Percentiles rank a stretch among this genome's conserved stretches.
phyloP scores from a whole-genome alignment of 2,113 vertebrate genomes.

The Ptilonorhynchus violaceus region DNA sequence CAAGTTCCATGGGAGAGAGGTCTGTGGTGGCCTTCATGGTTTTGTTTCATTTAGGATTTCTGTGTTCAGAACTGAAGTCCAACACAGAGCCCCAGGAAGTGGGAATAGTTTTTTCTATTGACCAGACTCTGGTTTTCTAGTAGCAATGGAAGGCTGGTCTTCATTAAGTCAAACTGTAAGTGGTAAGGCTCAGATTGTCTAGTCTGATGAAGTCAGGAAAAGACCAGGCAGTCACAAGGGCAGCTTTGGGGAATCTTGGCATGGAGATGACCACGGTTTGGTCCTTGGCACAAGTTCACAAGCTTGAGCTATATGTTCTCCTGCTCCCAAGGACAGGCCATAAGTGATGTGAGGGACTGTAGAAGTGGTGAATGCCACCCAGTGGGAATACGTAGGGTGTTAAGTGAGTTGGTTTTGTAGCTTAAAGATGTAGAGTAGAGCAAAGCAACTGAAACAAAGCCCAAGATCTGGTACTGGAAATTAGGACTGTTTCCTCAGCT shows the following conservation, averaged over 20 bases:
- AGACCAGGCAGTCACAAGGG: background rate
- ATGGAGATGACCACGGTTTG: accelerated
- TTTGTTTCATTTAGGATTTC: background rate
- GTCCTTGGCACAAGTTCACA: background rate
- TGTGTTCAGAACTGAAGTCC: background rate
- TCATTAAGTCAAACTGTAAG: background rate
- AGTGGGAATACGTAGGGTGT: background rate
- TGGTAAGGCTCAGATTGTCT: background rate
- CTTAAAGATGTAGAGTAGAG: background rate
- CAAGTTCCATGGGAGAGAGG: background rate
- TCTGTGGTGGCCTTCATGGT: background rate
- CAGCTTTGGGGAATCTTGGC: background rate
- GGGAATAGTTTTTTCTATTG: background rate
- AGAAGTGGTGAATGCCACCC: background rate
- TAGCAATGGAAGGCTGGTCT: background rate
- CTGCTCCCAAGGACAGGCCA: background rate
- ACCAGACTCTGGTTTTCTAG: background rate
- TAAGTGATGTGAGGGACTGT: background rate
- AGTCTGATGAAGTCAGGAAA: background rate
- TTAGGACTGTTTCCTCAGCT: background rate
- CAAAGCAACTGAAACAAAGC: background rate
- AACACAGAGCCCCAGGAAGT: background rate
- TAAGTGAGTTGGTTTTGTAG: background rate
- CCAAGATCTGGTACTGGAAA: background rate
- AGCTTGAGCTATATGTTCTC: background rate